These are phyloP conservation scores for Hydroisotoma schaefferi DNA, from an alignment of 2,888 invertebrate species.

Conservation along the genomic window DNA sequence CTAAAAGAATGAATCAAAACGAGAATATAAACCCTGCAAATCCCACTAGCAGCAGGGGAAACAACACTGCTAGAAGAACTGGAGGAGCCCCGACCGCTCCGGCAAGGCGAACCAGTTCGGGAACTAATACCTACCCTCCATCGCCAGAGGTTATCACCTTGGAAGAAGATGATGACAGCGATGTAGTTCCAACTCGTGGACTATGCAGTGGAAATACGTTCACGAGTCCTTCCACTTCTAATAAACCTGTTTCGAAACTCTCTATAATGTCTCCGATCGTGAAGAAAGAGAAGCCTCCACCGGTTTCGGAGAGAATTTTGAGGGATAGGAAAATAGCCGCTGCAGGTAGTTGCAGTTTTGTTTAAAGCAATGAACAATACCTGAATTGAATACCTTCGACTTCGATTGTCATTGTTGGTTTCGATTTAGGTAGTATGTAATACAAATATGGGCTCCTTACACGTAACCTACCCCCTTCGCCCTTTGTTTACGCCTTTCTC, in stretches of 20 bases:
- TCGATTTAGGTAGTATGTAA: not conserved
- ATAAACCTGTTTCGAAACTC: conserved; percentile 23
- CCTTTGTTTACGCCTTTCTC: no score
- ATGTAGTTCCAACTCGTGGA: conserved; percentile 3
- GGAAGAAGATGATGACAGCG: conserved; percentile 28
- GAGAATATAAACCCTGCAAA: not conserved
- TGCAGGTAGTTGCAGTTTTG: not conserved
- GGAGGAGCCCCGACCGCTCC: not conserved
- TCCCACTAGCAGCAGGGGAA: not conserved
- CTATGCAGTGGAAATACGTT: not conserved
- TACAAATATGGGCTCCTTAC: no score
- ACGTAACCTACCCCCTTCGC: no score
- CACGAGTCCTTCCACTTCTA: no score
- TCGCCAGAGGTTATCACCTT: conserved; percentile 9
- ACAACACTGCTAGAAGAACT: not conserved
- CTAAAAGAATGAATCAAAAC: conserved; percentile 1
- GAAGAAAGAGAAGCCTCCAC: conserved; percentile 22
- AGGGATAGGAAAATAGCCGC: conserved; percentile 1
- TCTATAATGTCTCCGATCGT: conserved; percentile 48
- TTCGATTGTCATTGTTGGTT: not conserved
- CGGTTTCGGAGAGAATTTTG: conserved; percentile 3
- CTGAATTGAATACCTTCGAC: no score
- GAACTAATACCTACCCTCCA: not conserved
- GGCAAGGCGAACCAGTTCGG: no score
- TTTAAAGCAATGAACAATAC: no score